Conservation (phyloP, 1,140 invertebrate genomes). For the Orchesella cincta region DNA sequence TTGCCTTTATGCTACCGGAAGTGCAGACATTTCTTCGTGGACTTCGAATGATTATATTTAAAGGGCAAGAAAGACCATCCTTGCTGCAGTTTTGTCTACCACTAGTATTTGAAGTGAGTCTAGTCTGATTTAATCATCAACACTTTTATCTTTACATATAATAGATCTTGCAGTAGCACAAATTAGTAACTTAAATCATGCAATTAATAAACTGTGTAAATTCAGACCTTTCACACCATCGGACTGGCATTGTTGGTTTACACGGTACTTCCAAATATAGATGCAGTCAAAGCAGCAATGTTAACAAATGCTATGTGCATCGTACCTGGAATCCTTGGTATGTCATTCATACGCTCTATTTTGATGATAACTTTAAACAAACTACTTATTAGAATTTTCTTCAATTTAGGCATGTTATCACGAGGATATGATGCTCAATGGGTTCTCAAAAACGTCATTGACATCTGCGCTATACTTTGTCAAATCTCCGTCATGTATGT, state of each 20-base stretch:
- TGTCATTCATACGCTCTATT: neutral
- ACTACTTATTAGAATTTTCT: too few species aligned
- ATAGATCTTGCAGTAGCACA: too few species aligned
- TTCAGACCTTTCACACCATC: conserved; percentile 58
- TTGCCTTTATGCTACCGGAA: conserved; percentile 57
- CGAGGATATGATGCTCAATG: conserved; percentile 16
- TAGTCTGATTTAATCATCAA: too few species aligned
- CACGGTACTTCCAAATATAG: conserved; percentile 60
- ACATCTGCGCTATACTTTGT: conserved; percentile 53
- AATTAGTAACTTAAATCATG: too few species aligned
- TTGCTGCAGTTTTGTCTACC: conserved; percentile 38
- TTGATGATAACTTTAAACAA: conserved; percentile 47
- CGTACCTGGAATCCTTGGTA: conserved; percentile 58
- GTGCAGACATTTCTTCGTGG: conserved; percentile 56
- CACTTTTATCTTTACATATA: too few species aligned
- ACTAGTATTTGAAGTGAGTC: conserved; percentile 45
- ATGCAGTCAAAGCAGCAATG: conserved; percentile 59
- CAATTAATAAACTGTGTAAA: neutral
- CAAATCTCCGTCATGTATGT: conserved; percentile 49
- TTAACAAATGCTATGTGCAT: conserved; percentile 60
- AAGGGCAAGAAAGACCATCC: conserved; percentile 48
- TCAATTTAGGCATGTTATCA: conserved; percentile 50
- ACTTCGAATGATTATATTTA: conserved; percentile 57
- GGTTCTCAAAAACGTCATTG: conserved; percentile 45
- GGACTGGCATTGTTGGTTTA: conserved; percentile 61